Conservation (phyloP, 2,888 invertebrate species). For the Branchipolynoe longqiensis region DNA sequence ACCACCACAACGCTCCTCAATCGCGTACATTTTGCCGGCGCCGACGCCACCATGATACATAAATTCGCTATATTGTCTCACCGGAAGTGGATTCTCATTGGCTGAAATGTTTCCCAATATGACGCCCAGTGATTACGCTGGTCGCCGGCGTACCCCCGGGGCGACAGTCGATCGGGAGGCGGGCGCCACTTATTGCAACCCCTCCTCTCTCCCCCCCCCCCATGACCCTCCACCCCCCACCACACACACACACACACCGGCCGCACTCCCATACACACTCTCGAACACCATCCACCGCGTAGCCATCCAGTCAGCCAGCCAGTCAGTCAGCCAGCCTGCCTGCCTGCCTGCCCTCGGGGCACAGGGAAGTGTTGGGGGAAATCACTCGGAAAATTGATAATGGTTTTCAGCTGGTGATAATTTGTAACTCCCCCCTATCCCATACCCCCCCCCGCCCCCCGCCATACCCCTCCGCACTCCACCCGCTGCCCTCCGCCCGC, state of each 20-base stretch:
- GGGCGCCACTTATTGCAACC: conserved; percentile 17
- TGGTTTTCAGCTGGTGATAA: conserved; percentile 49
- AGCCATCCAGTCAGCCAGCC: too few species aligned
- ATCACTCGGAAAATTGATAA: conserved; percentile 54
- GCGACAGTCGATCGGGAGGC: background rate
- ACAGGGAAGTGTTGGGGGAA: conserved; percentile 26
- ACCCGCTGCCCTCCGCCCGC: background rate
- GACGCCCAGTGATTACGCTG: conserved; percentile 41
- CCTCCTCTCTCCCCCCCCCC: too few species aligned
- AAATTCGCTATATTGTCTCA: conserved; percentile 52
- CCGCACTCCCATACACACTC: too few species aligned
- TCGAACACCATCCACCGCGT: too few species aligned
- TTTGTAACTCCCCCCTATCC: too few species aligned
- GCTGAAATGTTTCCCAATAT: conserved; percentile 55
- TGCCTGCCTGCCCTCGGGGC: conserved; percentile 25
- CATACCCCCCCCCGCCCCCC: background rate
- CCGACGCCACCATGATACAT: conserved; percentile 51
- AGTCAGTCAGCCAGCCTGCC: too few species aligned
- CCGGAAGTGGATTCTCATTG: conserved; percentile 55
- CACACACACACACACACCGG: too few species aligned
- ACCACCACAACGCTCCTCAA: too few species aligned
- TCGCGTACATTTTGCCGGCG: background rate
- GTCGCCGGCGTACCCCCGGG: conserved; percentile 27
- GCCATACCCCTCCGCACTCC: background rate
- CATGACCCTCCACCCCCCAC: too few species aligned